Percentiles rank a stretch among this genome's conserved stretches.
Conservation (phyloP, 1,140 invertebrate species). For the Drosophila aff. region DNA sequence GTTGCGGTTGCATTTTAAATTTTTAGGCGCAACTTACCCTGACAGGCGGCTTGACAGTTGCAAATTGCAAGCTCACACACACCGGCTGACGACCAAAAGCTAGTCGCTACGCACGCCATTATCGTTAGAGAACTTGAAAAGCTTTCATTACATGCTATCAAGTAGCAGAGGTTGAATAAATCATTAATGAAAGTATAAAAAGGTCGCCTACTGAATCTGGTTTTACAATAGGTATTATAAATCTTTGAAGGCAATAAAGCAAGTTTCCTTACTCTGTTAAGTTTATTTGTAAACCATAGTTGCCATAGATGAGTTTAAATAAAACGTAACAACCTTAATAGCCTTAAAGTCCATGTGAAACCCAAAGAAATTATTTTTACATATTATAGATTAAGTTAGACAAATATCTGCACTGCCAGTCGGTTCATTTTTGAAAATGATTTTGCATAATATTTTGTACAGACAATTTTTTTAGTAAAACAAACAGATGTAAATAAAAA, state of each 20-base stretch:
- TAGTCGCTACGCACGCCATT: conserved; percentile 27
- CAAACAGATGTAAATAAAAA: too few species aligned
- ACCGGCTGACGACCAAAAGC: conserved; percentile 22
- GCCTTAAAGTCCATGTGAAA: too few species aligned
- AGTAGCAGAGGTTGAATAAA: not conserved
- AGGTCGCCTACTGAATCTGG: not conserved
- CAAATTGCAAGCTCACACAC: conserved; percentile 57
- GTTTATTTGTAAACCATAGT: not conserved
- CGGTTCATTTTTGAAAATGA: too few species aligned
- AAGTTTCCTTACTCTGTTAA: not conserved
- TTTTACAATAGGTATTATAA: too few species aligned
- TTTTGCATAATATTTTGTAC: too few species aligned
- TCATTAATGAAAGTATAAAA: not conserved
- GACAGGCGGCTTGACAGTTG: conserved; percentile 73
- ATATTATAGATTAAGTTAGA: too few species aligned
- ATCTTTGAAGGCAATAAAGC: too few species aligned
- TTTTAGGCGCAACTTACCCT: conserved; percentile 66
- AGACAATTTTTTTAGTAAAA: too few species aligned
- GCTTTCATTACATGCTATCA: conserved; percentile 2
- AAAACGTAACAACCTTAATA: too few species aligned
- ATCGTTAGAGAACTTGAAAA: conserved; percentile 11
- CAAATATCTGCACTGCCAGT: too few species aligned
- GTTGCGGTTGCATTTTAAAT: conserved; percentile 61
- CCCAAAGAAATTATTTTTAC: too few species aligned
- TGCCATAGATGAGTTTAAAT: too few species aligned